These are phyloP conservation scores for Neotoxoptera formosana DNA, from an alignment of 1,140 invertebrate species.

Conservation along the genomic window DNA sequence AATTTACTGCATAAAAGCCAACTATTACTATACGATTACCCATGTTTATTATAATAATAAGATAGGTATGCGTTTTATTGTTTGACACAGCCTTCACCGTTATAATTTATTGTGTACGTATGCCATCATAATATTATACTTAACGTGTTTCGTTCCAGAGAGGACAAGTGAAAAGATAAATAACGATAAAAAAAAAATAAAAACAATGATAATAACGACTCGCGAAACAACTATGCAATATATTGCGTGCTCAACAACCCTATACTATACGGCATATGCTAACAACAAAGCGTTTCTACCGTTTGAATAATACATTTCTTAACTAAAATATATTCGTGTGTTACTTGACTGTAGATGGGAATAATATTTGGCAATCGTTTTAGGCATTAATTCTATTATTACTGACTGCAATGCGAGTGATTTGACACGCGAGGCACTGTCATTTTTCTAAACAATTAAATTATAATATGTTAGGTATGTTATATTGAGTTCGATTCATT, in stretches of 20 bases:
- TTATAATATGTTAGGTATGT: background rate
- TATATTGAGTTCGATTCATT: background rate
- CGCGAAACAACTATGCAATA: background rate
- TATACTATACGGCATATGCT: background rate
- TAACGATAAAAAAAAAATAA: conserved; percentile 15
- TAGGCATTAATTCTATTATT: background rate
- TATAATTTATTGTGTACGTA: background rate
- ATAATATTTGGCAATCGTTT: background rate
- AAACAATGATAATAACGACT: conserved; percentile 22
- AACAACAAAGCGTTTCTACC: conserved; percentile 17
- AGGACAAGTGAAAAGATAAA: conserved; percentile 9
- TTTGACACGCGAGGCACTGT: background rate
- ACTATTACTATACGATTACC: background rate
- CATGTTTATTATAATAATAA: conserved; percentile 30
- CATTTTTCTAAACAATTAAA: background rate
- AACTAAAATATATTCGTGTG: background rate
- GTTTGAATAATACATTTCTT: conserved; percentile 20
- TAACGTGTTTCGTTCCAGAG: background rate
- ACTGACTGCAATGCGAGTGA: background rate
- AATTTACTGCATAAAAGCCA: background rate
- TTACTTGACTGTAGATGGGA: background rate
- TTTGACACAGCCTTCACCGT: background rate
- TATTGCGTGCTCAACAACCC: conserved; percentile 1
- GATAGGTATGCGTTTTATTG: background rate
- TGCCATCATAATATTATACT: conserved; percentile 3